Evolutionary conservation across 2,888 invertebrate genomes (phyloP), one percentile per base, ranked within the genome.

Genomic region (Thera obeliscata): DNA sequence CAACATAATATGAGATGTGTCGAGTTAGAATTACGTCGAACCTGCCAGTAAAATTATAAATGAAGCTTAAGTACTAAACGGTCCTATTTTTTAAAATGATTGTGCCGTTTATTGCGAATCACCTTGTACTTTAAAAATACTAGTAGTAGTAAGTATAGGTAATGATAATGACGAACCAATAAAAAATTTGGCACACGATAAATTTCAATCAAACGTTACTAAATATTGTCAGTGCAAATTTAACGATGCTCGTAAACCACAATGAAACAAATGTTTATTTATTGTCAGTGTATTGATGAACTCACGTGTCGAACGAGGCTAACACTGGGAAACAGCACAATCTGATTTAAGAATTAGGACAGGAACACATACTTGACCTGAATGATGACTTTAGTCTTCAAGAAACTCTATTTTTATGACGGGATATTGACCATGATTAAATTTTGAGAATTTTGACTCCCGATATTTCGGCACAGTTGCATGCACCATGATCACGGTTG

Each of bases 121-220:
- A 69, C 81, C 80, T 78, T 81, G 80, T 74, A 76, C 58, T 36
- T 61, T 8, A 9, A 9, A 46, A 9, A 46, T 9, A 46, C 9
- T 46, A 41, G 41, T 41, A 41, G 41, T 41, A 35, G 43, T 59
- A 52, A 50, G 46, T 52, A 22, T n/a, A n/a, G n/a, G n/a, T n/a
- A n/a, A n/a, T n/a, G n/a, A n/a, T n/a, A n/a, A n/a, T 7, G 33
- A 48, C 60, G 7, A 33, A 70, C 64, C 77, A 81, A 80, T 80
- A 81, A 80, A 81, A 22, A 78, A 79, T 81, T 80, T 79, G 73
- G 76, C 81, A 75, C 64, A 81, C 68, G 71, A 79, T 87, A 86
- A 86, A 87, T 87, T 79, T 82, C 81, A 87, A 87, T 86, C 76
- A 79, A 67, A 61, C 61, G 61, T 77, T 79, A 80, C 79, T 79